These are phyloP conservation scores for Coreoperca whiteheadi DNA, from an alignment of 2,113 vertebrate genomes.

Conservation along the genomic window DNA sequence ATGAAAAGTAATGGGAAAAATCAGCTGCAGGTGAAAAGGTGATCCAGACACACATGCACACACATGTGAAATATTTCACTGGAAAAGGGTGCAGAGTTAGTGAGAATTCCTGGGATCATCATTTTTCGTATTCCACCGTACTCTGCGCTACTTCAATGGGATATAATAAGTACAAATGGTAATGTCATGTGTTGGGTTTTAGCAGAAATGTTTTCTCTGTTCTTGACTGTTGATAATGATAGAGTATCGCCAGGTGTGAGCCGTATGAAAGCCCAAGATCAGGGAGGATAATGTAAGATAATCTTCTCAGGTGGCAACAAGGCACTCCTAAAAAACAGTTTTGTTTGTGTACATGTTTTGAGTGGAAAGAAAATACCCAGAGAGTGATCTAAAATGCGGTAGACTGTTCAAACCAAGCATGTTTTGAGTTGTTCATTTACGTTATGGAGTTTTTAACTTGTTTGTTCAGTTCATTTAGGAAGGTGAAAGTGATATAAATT, in stretches of 20 bases:
- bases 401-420: background rate
- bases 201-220: background rate
- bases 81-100: background rate
- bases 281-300: constrained; percentile 16
- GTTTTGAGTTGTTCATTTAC: background rate
- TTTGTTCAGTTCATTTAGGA: no score
- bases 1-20: background rate
- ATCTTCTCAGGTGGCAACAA: constrained; percentile 28
- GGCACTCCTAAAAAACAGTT: background rate
- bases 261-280: background rate
- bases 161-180: background rate
- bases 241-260: constrained; percentile 20
- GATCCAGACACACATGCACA: background rate
- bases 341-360: background rate
- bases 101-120: background rate
- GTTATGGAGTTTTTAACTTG: no score
- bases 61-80: background rate
- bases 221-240: constrained; percentile 5
- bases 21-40: background rate
- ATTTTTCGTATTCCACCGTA: background rate
- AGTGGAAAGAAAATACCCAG: no score
- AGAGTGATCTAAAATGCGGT: no score
- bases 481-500: no score
- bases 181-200: background rate
- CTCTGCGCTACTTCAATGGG: background rate